These are phyloP conservation scores for Ia io DNA, from an alignment of 2,113 vertebrate genomes.

Conservation along the genomic window DNA sequence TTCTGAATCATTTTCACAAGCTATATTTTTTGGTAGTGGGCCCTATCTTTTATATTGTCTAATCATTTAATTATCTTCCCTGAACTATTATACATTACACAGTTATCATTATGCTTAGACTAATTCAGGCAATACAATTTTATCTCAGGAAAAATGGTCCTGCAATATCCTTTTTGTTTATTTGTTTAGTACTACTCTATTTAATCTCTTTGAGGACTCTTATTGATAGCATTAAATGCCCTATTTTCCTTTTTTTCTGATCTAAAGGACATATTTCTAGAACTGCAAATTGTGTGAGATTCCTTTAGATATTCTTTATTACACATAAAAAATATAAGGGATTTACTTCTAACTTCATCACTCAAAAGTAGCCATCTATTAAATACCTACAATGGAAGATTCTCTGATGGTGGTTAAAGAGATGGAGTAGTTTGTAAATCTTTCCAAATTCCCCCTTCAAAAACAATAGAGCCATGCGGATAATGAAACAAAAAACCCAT, in stretches of 20 bases:
- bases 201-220: neutral
- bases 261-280: neutral
- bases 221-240: neutral
- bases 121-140: neutral
- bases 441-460: neutral
- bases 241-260: neutral
- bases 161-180: neutral
- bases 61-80: neutral
- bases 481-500: neutral
- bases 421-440: neutral
- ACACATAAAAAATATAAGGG: neutral
- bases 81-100: neutral
- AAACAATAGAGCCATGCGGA: neutral
- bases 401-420: neutral
- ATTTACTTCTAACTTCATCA: neutral
- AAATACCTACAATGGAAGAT: neutral
- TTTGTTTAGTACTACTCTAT: neutral
- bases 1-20: neutral
- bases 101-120: neutral
- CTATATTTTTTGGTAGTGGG: neutral
- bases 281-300: neutral
- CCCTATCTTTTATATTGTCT: neutral
- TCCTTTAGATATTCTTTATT: neutral
- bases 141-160: neutral
- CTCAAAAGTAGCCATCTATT: neutral